Evolutionary conservation across 1,140 invertebrate species (phyloP).

Genomic region (Homalodisca vitripennis): DNA sequence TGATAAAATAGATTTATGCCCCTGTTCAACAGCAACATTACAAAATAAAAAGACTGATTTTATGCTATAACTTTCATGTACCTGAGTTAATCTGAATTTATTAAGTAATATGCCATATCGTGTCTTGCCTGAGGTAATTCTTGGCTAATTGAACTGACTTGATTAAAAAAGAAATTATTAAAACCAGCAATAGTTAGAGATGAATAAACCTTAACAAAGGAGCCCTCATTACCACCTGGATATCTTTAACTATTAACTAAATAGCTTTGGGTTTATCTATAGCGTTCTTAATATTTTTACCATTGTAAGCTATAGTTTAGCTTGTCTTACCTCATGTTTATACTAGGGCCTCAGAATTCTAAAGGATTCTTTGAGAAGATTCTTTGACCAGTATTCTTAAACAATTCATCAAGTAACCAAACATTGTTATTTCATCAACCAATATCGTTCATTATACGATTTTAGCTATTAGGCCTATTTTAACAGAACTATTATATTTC

Average conservation of each 20-base stretch:
- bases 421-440: background rate
- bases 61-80: background rate
- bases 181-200: background rate
- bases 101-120: background rate
- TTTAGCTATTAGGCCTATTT: background rate
- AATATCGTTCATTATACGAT: background rate
- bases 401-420: slow-evolving; percentile 7
- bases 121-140: background rate
- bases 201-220: background rate
- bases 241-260: background rate
- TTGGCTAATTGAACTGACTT: background rate
- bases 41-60: background rate
- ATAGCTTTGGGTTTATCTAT: slow-evolving; percentile 2
- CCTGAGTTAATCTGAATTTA: background rate
- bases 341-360: background rate
- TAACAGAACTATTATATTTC: background rate
- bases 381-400: background rate
- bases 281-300: background rate
- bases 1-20: background rate
- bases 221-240: background rate
- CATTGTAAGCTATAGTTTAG: background rate
- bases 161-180: background rate
- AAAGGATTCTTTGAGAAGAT: background rate
- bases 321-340: slow-evolving; percentile 8
- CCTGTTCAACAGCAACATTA: background rate